phyloP scores from a whole-genome alignment of 2,797 vertebrate genomes.

The Margarornis squamiger region DNA sequence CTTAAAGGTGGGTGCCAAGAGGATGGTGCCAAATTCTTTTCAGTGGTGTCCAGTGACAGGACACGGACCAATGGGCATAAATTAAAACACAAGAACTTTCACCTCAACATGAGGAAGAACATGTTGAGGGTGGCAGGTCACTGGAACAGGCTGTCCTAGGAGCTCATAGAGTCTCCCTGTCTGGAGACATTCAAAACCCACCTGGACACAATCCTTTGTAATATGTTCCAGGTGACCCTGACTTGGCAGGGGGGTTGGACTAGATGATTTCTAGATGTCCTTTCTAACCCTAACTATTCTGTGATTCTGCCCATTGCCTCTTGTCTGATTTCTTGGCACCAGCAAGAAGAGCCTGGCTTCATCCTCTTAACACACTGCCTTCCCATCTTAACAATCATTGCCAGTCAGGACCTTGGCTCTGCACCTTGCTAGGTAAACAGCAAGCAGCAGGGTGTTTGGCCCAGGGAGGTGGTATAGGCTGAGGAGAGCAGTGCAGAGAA shows the following conservation, averaged over 20 bases:
- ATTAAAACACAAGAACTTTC: not conserved
- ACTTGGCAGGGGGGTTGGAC: not conserved
- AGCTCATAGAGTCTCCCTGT: fast-evolving
- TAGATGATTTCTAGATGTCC: not conserved
- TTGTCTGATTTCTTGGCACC: not conserved
- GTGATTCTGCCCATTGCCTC: not conserved
- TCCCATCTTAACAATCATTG: not conserved
- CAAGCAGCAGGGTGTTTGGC: not conserved
- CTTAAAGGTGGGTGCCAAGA: fast-evolving
- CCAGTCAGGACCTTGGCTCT: not conserved
- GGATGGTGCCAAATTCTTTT: not conserved
- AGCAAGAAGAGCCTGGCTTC: not conserved
- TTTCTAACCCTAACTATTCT: not conserved
- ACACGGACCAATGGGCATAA: not conserved
- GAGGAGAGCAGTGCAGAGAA: fast-evolving
- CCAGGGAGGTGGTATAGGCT: fast-evolving
- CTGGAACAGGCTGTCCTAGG: not conserved
- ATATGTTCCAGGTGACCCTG: not conserved
- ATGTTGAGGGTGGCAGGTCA: not conserved
- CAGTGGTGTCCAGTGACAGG: not conserved
- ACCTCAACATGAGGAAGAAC: not conserved
- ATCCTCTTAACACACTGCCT: not conserved
- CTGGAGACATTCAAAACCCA: not conserved
- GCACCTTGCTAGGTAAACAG: not conserved
- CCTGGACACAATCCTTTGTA: not conserved